Base-by-base conservation (phyloP, 2,888 invertebrate genomes). In the Parasteatoda lunata region DNA sequence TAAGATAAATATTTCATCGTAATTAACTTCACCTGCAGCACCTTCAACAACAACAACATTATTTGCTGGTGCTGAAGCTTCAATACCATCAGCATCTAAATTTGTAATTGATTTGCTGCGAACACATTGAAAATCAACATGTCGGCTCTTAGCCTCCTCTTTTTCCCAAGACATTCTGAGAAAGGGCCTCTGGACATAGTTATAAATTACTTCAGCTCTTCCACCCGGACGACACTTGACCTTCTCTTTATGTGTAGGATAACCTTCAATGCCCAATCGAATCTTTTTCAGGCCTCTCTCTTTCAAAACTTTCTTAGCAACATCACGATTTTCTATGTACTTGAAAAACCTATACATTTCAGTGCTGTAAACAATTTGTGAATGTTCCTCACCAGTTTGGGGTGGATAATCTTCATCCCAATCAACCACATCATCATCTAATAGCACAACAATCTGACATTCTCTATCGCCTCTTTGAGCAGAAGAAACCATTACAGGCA, bases 131-230 rank as follows among this genome's bases (percentile, higher is more conserved):
- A 99, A 99, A 92, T 99, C 99, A 0, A 99, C 99, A 92, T 99
- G 99, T 0, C 99, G 95, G 91, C 97, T 98, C 91, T 98, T 98
- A 0, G 98, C 99, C 91, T 99, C 99, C 91, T 99, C 99, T 91
- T 99, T 99, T 92, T 99, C 99, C 99, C 99, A 99, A 0, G 98
- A 98, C 96, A 98, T 97, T 91, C 98, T 98, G 78, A 99, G 97
- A 92, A 99, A 99, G 0, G 99, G 99, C 0, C 99, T 94, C 92
- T 99, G 99, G 0, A 99, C 99, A 92, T 99, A 99, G 93, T 99
- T 99, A 93, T 99, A 99, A 89, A 99, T 98, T 1, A 99, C 97
- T 93, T 99, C 99, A 0, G 98, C 96, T 4, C 98, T 94, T 0
- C 97, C 97, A 0, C 98, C 98, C 0, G 98, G 97, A n/a, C 99